Evolutionary conservation across 2,797 vertebrate genomes (phyloP), one percentile per base, ranked within the genome.

Genomic region (Protosalanx chinensis): DNA sequence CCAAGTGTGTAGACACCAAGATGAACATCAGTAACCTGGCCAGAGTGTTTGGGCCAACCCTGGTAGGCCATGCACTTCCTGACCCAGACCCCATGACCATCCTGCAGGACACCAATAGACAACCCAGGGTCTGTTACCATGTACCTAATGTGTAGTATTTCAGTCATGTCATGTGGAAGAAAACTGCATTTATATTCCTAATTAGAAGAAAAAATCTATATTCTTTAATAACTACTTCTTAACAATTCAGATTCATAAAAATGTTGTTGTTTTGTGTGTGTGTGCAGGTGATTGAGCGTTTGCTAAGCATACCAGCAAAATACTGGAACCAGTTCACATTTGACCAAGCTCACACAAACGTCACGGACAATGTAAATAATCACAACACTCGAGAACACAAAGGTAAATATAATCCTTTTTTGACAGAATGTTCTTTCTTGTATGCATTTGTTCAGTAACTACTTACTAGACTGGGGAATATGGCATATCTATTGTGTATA

Each of bases 31-130:
- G 76, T 74, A 98, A 98, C 83, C 82, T 98, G 84, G 89, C 96
- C 75, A 93, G 93, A 76, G 91, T 98, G 65, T 98, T 98, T 84
- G 96, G 96, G 0, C 96, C 96, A 8, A 98, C 96, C 0, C 90
- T 98, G 16, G 96, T 98, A 0, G 96, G 94, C 33, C 95, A 97
- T 1, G 94, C 94, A 0, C 91, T 94, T 7, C 87, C 95, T 0
- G 92, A 97, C 72, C 96, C 96, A 18, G 94, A 97, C 67, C 94
- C 95, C 0, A 86, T 95, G 93, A 95, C 91, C 0, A 91, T 98
- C 72, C 89, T 98, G 73, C 91, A 95, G 0, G 96, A 98, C 83
- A 96, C 94, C 1, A 96, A 87, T 64, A 87, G 92, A n/a, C 96
- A 98, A 37, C 95, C 95, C 59, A 92, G 91, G 95, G 96, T 96